Percentiles rank a stretch among this genome's conserved stretches.
These are phyloP conservation scores for Plectropomus leopardus DNA, from an alignment of 2,113 vertebrate genomes.

Conservation along the genomic window DNA sequence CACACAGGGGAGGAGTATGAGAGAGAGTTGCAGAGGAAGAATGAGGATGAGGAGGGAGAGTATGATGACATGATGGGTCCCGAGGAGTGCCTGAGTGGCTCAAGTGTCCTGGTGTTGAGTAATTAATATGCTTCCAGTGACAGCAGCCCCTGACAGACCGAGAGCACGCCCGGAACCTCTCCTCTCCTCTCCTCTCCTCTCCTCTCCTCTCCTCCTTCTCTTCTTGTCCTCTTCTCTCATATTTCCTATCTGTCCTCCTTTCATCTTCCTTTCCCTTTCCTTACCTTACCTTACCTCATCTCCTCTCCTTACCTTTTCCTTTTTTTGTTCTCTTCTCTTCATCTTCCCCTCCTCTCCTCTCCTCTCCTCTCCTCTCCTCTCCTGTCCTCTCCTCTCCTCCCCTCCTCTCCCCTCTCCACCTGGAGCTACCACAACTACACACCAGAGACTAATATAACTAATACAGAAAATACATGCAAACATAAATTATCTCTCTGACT, in stretches of 20 bases:
- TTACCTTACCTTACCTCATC: too few species aligned
- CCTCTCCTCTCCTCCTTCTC: not conserved
- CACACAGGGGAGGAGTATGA: conserved; percentile 1
- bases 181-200: not conserved
- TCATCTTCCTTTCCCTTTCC: not conserved
- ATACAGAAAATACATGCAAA: conserved; percentile 10
- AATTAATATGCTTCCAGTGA: conserved; percentile 43
- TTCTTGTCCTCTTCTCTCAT: not conserved
- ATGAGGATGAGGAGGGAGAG: not conserved
- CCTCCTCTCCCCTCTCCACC: not conserved
- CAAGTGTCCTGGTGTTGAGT: conserved; percentile 45
- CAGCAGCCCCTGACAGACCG: conserved; percentile 10
- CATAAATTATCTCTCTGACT: conserved; percentile 28
- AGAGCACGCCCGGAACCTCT: not conserved
- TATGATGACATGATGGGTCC: conserved; percentile 29
- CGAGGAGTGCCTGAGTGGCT: not conserved
- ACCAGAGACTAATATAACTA: conserved; percentile 34
- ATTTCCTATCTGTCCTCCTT: not conserved
- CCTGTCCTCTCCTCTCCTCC: not conserved
- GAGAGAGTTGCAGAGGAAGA: not conserved
- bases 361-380: not conserved
- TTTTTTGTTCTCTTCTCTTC: too few species aligned
- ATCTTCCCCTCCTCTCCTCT: not conserved
- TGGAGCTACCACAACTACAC: conserved; percentile 11
- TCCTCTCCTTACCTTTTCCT: too few species aligned